phyloP scores from a whole-genome alignment of 2,888 invertebrate genomes.

The Temnothorax rugatulus region DNA sequence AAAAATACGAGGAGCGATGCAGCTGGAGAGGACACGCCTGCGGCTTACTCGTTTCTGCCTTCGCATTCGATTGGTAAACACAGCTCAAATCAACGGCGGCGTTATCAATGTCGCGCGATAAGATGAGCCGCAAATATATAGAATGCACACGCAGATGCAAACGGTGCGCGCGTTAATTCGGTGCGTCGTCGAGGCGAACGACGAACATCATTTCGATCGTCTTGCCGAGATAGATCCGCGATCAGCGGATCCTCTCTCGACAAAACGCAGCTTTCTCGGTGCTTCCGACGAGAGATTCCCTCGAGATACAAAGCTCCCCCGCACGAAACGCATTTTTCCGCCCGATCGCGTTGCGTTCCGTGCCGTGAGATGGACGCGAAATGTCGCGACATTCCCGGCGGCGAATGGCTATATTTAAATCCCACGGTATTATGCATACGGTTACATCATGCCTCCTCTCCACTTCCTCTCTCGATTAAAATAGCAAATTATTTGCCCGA shows the following conservation, averaged over 20 bases:
- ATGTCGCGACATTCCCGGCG: conserved; percentile 32
- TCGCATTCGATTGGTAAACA: background rate
- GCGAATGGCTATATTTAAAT: conserved; percentile 66
- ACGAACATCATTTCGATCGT: background rate
- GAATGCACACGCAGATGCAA: background rate
- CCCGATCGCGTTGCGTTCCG: background rate
- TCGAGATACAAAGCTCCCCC: background rate
- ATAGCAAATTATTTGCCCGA: conserved; percentile 72
- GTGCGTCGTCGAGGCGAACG: background rate
- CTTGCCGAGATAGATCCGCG: background rate
- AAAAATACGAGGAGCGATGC: background rate
- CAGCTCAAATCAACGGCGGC: background rate
- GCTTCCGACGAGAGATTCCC: background rate
- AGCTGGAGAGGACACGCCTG: background rate
- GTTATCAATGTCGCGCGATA: conserved; percentile 13
- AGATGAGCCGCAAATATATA: background rate
- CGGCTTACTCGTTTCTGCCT: background rate
- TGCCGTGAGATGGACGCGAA: conserved; percentile 16
- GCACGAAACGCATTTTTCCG: background rate
- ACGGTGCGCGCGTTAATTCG: background rate
- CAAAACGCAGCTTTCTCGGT: background rate
- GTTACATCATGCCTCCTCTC: conserved; percentile 67
- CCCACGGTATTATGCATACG: conserved; percentile 67
- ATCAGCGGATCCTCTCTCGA: background rate
- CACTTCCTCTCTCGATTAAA: conserved; percentile 61